These are phyloP conservation scores for Prosapia bicincta DNA, from an alignment of 2,888 invertebrate species.

Conservation along the genomic window DNA sequence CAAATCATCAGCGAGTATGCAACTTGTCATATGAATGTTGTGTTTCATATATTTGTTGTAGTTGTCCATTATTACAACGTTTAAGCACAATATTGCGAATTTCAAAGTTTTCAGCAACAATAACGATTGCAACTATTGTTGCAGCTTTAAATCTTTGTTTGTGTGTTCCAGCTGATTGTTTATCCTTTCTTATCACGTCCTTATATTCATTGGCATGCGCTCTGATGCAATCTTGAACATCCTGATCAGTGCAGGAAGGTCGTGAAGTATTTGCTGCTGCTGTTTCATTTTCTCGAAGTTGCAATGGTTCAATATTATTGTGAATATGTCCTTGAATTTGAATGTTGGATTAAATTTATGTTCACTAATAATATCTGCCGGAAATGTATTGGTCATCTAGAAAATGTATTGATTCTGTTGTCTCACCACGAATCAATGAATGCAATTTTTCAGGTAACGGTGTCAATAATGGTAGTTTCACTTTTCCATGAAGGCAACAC, in stretches of 20 bases:
- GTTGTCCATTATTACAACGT: constrained; percentile 35
- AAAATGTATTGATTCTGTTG: constrained; percentile 4
- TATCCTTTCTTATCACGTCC: constrained; percentile 44
- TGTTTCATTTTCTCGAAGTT: constrained; percentile 14
- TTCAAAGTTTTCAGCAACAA: constrained; percentile 42
- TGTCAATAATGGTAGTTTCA: too few species aligned
- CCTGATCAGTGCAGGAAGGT: constrained; percentile 37
- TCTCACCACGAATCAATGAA: constrained; percentile 13
- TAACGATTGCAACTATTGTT: constrained; percentile 43
- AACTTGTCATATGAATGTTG: constrained; percentile 14
- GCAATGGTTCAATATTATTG: constrained; percentile 2
- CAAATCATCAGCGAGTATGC: constrained; percentile 22
- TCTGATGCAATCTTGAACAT: constrained; percentile 43
- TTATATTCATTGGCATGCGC: constrained; percentile 42
- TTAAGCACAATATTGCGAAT: constrained; percentile 42
- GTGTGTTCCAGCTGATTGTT: too few species aligned
- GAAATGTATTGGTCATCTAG: constrained; percentile 10
- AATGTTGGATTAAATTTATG: background rate
- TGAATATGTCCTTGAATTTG: background rate
- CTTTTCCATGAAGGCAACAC: background rate
- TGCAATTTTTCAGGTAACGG: constrained; percentile 8
- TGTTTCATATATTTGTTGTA: constrained; percentile 22
- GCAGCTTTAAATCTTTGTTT: constrained; percentile 44
- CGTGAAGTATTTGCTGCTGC: constrained; percentile 39
- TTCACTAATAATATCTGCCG: background rate